Base-by-base conservation (phyloP, 2,888 invertebrate genomes). In the Leptothorax acervorum region DNA sequence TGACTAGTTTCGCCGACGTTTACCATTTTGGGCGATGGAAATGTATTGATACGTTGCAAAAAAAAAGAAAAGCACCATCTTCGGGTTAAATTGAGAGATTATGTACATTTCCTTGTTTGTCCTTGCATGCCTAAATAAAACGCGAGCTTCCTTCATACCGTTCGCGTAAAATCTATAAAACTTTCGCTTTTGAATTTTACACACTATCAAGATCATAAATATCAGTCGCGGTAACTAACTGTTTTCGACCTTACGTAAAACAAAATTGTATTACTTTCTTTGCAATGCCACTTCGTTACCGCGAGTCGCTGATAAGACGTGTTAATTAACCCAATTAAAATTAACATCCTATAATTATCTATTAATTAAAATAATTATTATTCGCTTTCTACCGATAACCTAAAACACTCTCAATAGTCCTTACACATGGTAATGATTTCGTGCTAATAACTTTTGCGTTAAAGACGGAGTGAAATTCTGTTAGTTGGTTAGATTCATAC, bases 21-120 rank as follows among this genome's bases (percentile, higher is more conserved):
- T 82, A 66, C 90, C 90, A 90, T 90, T 89, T 86, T 71, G 28
- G 79, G 86, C 55, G 57, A 28, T 73, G 74, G 75, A 85, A 89
- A 83, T 85, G 83, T 57, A 70, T 35, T 48, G 62, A 71, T 73
- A 31, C 35, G 75, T 31, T 42, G 18, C 63, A 65, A 66, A 66
- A 82, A 73, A 83, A 79, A 82, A 79, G n/a, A 73, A 82, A 76
- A 63, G 28, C 66, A 45, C 79, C 75, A 68, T 82, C 83, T 86
- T 70, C 60, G 71, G 55, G 87, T 86, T 84, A 90, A 88, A 90
- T 89, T 89, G 85, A 90, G 84, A 90, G 88, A 90, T 90, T 90
- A 90, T 88, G 83, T 89, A 84, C 87, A 85, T 88, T 86, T 89
- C 87, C 88, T 87, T 89, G 88, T 90, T 89, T 85, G 88, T 85